Percentiles rank a stretch among this genome's conserved stretches.
Conservation (phyloP, 2,888 invertebrate species). For the Dasysyrphus albostriatus region DNA sequence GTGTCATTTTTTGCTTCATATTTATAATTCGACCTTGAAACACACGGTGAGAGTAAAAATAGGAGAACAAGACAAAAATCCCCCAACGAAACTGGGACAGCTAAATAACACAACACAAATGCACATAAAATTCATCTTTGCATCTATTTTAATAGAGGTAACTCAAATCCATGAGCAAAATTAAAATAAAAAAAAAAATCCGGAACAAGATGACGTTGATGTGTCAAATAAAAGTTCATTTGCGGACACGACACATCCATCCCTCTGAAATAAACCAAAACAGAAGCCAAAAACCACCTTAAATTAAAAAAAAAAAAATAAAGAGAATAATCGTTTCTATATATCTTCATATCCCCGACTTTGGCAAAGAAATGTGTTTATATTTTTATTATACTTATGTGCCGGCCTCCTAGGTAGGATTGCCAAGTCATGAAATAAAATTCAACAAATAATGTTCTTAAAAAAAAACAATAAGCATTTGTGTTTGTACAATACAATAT, state of each 20-base stretch:
- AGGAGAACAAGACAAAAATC: not conserved
- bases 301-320: not conserved
- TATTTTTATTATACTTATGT: slow-evolving; percentile 26
- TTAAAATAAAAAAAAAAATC: not conserved
- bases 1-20: slow-evolving; percentile 1
- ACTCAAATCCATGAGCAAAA: not conserved
- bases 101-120: not conserved
- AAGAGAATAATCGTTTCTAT: not conserved
- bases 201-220: slow-evolving; percentile 2
- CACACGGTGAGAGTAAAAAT: not conserved
- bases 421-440: not conserved
- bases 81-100: not conserved
- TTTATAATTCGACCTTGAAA: slow-evolving; percentile 12
- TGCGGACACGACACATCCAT: slow-evolving; percentile 3
- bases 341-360: slow-evolving; percentile 51
- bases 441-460: not conserved
- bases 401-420: slow-evolving; percentile 3
- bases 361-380: slow-evolving; percentile 56
- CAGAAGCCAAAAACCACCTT: slow-evolving; percentile 12
- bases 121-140: slow-evolving; percentile 3
- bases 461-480: no score
- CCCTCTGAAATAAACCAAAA: not conserved
- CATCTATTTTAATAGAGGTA: not conserved
- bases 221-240: slow-evolving; percentile 34
- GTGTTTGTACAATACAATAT: no score